Evolutionary conservation across 2,888 invertebrate genomes (phyloP).

Genomic region (Nowickia ferox): DNA sequence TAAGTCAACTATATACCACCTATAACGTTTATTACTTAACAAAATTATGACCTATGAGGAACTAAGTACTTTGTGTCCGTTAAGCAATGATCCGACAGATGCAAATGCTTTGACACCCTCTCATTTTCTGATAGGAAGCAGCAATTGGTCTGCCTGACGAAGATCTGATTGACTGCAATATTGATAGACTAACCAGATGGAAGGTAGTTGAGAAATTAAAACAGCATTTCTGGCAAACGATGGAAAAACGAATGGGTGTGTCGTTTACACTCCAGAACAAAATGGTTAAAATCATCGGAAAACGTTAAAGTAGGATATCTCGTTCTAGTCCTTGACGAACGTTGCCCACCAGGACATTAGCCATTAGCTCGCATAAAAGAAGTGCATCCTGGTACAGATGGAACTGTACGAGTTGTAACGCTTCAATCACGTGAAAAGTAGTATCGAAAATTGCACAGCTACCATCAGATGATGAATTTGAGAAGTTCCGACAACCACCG

Average conservation of each 20-base stretch:
- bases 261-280: conserved; percentile 61
- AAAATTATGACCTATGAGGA: conserved; percentile 37
- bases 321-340: conserved; percentile 57
- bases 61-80: conserved; percentile 51
- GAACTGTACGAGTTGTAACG: conserved; percentile 63
- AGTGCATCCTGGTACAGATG: conserved; percentile 75
- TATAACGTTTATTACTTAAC: conserved; percentile 8
- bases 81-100: conserved; percentile 28
- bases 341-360: conserved; percentile 72
- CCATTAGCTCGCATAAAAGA: conserved; percentile 72
- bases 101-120: conserved; percentile 36
- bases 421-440: conserved; percentile 22
- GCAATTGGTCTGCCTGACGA: conserved; percentile 1
- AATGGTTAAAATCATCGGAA: conserved; percentile 39
- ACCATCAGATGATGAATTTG: not conserved
- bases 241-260: conserved; percentile 62
- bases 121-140: conserved; percentile 30
- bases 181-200: conserved; percentile 24
- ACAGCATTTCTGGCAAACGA: conserved; percentile 66
- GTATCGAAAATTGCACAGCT: conserved; percentile 2
- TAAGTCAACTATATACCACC: not conserved
- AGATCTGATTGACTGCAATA: conserved; percentile 14
- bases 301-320: conserved; percentile 51
- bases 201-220: conserved; percentile 49
- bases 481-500: not conserved